A percentile compares a stretch with the other conserved stretches of the same genome.
Evolutionary conservation across 2,888 invertebrate genomes (phyloP).

Genomic region (Calliopum simillimum): DNA sequence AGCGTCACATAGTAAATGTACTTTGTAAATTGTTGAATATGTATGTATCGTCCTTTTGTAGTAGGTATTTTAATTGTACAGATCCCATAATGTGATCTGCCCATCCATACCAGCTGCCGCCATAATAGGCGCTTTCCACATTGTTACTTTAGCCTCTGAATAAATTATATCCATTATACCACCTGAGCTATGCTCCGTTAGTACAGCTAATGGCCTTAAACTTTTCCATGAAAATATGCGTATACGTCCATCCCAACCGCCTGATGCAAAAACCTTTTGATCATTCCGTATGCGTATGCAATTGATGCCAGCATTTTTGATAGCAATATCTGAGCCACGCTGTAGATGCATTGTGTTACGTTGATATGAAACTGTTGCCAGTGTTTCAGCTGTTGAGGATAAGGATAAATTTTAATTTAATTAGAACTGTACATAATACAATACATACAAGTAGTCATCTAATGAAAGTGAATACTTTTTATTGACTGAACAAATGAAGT

Average conservation of each 20-base stretch:
- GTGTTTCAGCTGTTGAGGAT: conserved; percentile 52
- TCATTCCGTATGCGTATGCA: conserved; percentile 76
- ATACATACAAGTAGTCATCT: background rate
- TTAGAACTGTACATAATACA: background rate
- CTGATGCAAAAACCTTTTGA: conserved; percentile 78
- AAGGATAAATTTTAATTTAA: background rate
- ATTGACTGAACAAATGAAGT: too few species aligned
- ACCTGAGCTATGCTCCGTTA: conserved; percentile 78
- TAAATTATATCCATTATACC: conserved; percentile 81
- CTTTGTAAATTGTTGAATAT: too few species aligned
- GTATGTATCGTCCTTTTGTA: too few species aligned
- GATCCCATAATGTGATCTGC: conserved; percentile 82
- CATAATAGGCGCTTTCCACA: conserved; percentile 82
- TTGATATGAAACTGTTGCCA: conserved; percentile 61
- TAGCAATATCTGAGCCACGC: conserved; percentile 70
- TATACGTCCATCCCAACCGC: conserved; percentile 82
- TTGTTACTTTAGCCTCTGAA: conserved; percentile 73
- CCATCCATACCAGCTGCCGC: conserved; percentile 82
- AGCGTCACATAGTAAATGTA: too few species aligned
- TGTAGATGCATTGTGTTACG: conserved; percentile 67
- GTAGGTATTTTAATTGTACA: conserved; percentile 73
- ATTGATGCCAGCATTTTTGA: conserved; percentile 82
- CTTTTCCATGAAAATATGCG: conserved; percentile 84
- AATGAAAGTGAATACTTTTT: background rate
- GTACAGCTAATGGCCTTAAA: conserved; percentile 76